These are phyloP conservation scores for Quadriops clusia DNA, from an alignment of 2,888 invertebrate genomes.

Conservation along the genomic window DNA sequence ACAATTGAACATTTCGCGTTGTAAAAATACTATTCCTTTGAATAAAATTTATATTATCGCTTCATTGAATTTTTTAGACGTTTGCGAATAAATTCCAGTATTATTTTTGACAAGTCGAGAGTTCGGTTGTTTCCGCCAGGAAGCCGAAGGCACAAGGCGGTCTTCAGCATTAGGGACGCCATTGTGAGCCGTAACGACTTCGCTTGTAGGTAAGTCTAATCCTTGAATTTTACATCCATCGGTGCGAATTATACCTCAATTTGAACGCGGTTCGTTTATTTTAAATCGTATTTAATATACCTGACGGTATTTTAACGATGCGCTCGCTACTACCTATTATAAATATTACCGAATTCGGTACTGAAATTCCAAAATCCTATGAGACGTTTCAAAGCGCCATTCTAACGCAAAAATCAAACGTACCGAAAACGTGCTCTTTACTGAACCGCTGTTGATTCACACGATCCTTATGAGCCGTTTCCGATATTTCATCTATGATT, in stretches of 20 bases:
- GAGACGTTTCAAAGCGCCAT: conserved; percentile 55
- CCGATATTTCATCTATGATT: no score
- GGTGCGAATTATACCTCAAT: conserved; percentile 42
- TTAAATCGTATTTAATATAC: conserved; percentile 17
- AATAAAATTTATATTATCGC: no score
- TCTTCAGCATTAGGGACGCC: conserved; percentile 54
- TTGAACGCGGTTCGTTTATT: conserved; percentile 32
- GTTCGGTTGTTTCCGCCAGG: no score
- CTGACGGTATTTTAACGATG: conserved; percentile 36
- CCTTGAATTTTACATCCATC: conserved; percentile 59
- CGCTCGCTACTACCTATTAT: conserved; percentile 36
- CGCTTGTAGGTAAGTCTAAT: conserved; percentile 50
- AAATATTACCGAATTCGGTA: conserved; percentile 45
- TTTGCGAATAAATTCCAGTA: no score
- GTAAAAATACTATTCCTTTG: no score
- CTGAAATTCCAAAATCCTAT: conserved; percentile 56
- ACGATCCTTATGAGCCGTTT: no score
- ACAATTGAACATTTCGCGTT: no score
- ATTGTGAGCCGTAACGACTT: conserved; percentile 77
- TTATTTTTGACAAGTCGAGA: no score
- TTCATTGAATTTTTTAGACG: no score
- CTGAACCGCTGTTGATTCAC: no score
- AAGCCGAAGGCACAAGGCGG: no score
- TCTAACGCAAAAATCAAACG: conserved; percentile 33
- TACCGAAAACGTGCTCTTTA: conserved; percentile 19